A percentile compares a stretch with the other conserved stretches of the same genome.
Conservation (phyloP, 2,888 invertebrate species). For the Ptilodon capucinus region DNA sequence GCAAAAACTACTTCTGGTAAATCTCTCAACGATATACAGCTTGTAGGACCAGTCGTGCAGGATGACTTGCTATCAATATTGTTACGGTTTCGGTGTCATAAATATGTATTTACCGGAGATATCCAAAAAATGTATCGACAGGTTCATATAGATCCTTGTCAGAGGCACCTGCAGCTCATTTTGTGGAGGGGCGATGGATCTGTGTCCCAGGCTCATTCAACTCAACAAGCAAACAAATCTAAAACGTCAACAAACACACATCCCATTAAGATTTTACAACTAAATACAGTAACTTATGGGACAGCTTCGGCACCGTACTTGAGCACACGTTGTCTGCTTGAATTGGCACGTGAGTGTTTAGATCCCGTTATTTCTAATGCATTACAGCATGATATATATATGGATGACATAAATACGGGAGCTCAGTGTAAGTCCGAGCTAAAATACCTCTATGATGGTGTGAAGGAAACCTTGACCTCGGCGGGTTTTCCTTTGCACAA, state of each 20-base stretch:
- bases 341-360: conserved; percentile 1
- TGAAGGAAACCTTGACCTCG: neutral
- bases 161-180: conserved; percentile 2
- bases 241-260: too few relatives aligned
- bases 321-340: conserved; percentile 1
- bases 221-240: too few relatives aligned
- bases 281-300: too few relatives aligned
- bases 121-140: conserved; percentile 1
- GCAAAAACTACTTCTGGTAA: too few relatives aligned
- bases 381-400: neutral
- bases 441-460: neutral
- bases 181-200: conserved; percentile 2
- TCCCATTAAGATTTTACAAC: too few relatives aligned
- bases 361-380: neutral
- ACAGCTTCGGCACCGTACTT: conserved; percentile 1
- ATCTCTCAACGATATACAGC: neutral
- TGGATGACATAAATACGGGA: neutral
- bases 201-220: neutral
- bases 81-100: neutral
- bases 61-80: conserved; percentile 1
- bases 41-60: neutral
- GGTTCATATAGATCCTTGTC: neutral
- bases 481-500: conserved; percentile 1
- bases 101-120: neutral
- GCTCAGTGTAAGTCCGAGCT: neutral